Evolutionary conservation across 1,140 invertebrate species (phyloP), one percentile per base, ranked within the genome.

Genomic region (Nebria ingens): DNA sequence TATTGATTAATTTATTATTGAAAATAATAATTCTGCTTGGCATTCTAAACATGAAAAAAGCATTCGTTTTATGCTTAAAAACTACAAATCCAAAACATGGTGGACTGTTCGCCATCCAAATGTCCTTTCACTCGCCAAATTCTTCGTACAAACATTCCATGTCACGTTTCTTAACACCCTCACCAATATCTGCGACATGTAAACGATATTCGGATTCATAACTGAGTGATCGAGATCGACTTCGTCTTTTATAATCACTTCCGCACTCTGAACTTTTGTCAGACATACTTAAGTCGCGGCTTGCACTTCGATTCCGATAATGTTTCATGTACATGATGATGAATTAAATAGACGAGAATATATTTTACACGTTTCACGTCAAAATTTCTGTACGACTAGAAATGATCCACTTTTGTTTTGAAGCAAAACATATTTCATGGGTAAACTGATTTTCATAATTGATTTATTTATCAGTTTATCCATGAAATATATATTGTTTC

Each of bases 11-110:
- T n/a, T n/a, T n/a, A n/a, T n/a, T n/a, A n/a, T n/a, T n/a, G n/a
- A n/a, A n/a, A n/a, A n/a, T n/a, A n/a, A n/a, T n/a, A n/a, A 73
- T 71, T 65, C 83, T 83, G 74, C 86, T 82, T 21, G 82, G 66
- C 51, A 70, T 79, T 61, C 76, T 73, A 15, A 81, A 71, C 21
- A 83, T 81, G 66, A 83, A 81, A 59, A 79, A 80, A 20, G 84
- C 84, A 73, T 85, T 81, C 58, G 83, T 73, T 53, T 76, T 75
- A 66, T 84, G 81, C 69, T 84, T 82, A 69, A 78, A 86, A 58
- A 87, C 84, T 53, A 85, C 77, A 73, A 87, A 86, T 19, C 84
- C 85, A 76, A 86, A 86, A 21, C 84, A 79, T 1, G 77, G 76
- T 21, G 78, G 78, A 65, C 84, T 84, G 59, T 82, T 75, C 1